Evolutionary conservation across 2,888 invertebrate species (phyloP).

Genomic region (Netelia inedita): DNA sequence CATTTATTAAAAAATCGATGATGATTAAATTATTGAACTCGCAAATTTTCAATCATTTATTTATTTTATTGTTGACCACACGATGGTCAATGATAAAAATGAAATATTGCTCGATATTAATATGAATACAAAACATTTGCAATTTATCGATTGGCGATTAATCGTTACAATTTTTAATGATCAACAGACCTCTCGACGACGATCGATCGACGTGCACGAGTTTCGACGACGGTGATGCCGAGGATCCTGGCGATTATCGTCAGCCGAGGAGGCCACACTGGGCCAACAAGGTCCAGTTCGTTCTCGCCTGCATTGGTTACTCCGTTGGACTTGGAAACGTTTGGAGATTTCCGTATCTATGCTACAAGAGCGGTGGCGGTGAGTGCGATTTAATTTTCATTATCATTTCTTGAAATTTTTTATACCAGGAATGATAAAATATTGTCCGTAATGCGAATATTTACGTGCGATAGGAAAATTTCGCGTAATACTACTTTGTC

Average conservation of each 20-base stretch:
- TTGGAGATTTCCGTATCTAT: slow-evolving; percentile 97
- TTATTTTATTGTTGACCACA: no score
- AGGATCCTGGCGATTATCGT: slow-evolving; percentile 86
- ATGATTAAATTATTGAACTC: background rate
- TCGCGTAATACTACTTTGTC: no score
- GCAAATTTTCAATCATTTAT: no score
- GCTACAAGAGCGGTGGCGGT: slow-evolving; percentile 96
- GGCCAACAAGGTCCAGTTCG: slow-evolving; percentile 96
- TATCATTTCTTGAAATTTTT: background rate
- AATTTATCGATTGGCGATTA: background rate
- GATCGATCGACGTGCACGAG: slow-evolving; percentile 92
- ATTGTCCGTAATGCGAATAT: no score
- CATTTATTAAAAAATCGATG: background rate
- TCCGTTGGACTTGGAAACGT: slow-evolving; percentile 96
- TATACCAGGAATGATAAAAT: no score
- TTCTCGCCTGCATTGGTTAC: slow-evolving; percentile 95
- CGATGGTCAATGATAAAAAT: no score
- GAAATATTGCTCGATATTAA: no score
- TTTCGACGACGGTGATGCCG: slow-evolving; percentile 90
- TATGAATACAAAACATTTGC: background rate
- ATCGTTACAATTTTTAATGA: slow-evolving; percentile 15
- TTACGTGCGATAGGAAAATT: no score
- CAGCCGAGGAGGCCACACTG: slow-evolving; percentile 94
- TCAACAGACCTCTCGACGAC: slow-evolving; percentile 90
- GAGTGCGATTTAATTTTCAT: slow-evolving; percentile 76